Percentiles rank a stretch among this genome's conserved stretches.
Conservation (phyloP, 2,888 invertebrate genomes). For the Synanthedon myopaeformis region DNA sequence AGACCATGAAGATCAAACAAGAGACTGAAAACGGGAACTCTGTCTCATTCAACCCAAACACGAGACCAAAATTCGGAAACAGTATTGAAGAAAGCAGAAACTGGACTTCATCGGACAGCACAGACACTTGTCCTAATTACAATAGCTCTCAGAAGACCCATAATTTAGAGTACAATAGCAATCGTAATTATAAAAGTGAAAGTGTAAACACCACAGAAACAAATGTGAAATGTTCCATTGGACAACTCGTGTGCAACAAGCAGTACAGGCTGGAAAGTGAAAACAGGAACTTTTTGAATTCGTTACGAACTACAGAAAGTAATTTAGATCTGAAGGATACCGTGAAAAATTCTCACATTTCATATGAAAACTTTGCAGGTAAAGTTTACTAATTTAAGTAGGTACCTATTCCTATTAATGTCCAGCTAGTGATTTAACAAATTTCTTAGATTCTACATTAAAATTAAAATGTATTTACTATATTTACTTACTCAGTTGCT, state of each 20-base stretch:
- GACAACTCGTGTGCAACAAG: slow-evolving; percentile 42
- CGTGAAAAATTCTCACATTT: slow-evolving; percentile 12
- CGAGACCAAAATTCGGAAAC: slow-evolving; percentile 17
- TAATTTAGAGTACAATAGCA: slow-evolving; percentile 13
- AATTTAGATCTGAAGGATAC: slow-evolving; percentile 18
- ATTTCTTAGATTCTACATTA: too few relatives aligned
- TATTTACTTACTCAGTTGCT: too few relatives aligned
- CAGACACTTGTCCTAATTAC: slow-evolving; percentile 17
- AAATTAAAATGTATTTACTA: too few relatives aligned
- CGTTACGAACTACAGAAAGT: slow-evolving; percentile 16
- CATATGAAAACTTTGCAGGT: slow-evolving; percentile 27
- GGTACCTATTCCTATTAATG: too few relatives aligned
- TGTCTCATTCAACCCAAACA: slow-evolving; percentile 22
- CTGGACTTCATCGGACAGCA: slow-evolving; percentile 25
- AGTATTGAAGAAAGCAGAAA: slow-evolving; percentile 16
- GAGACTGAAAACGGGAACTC: slow-evolving; percentile 48
- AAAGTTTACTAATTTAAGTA: slow-evolving; percentile 2
- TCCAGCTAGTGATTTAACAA: too few relatives aligned
- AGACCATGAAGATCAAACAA: slow-evolving; percentile 51
- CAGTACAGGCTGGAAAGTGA: slow-evolving; percentile 45
- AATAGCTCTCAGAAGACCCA: slow-evolving; percentile 9
- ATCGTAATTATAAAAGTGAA: slow-evolving; percentile 24
- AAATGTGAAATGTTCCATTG: slow-evolving; percentile 11
- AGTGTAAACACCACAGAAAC: slow-evolving; percentile 12
- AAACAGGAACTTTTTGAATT: slow-evolving; percentile 22